Base-by-base conservation (phyloP, 2,797 vertebrate genomes). In the Parotocinclus haroldoi region DNA sequence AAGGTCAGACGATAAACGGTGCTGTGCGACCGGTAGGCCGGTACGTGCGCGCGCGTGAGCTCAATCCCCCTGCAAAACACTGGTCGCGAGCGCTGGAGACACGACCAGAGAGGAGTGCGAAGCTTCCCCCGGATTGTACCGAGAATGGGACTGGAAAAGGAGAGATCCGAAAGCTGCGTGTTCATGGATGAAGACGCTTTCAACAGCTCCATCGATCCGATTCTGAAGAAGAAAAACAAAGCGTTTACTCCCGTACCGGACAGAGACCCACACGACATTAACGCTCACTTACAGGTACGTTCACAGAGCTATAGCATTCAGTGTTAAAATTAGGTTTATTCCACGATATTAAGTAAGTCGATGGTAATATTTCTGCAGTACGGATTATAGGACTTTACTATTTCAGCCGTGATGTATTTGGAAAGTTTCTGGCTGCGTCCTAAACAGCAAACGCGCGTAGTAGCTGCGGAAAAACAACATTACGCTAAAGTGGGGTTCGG, bases 131-230 rank as follows among this genome's bases (percentile, higher is more conserved):
- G 45, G 42, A n/a, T 27, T 27, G 66, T 7, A 14, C 7, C 3
- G 37, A 66, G 74, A 67, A 96, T 98, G 95, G 94, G 94, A 64
- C 84, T 95, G 75, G 92, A 96, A 72, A 93, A 87, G 27, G 93
- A 95, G 83, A 93, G 89, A 52, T 81, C 80, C 17, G 92, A 96
- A 61, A 89, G 88, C 1, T 91, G 91, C 52, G 89, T 96, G 45
- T 91, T 94, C 57, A 90, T 96, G 91, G 85, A 90, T 61, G 82
- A 86, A 9, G 87, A 89, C 1, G 84, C 88, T 68, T 89, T 89
- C 72, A 87, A 82, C 77, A 81, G 85, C 12, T 87, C 88, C 1
- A 88, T 88, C 16, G 88, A 87, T 27, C 89, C 89, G 1, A 87
- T 91, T 13, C 78, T 89, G n/a, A 82, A 63, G 0, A 87, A 89